phyloP scores from a whole-genome alignment of 2,888 invertebrate species.

The Sphaerophoria taeniata region DNA sequence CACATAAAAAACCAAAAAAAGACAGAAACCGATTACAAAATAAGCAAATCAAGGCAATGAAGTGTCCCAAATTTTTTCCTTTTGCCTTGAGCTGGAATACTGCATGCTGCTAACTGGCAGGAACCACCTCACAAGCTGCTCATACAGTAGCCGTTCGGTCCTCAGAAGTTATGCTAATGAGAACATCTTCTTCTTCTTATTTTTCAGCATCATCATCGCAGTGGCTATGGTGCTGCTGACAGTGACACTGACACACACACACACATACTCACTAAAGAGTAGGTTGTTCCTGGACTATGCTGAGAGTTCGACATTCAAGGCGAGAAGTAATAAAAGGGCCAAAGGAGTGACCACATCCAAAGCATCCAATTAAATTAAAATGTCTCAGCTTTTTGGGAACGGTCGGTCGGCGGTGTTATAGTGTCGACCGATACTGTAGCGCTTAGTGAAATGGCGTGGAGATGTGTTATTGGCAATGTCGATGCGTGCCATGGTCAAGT shows the following conservation, averaged over 20 bases:
- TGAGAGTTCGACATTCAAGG: constrained; percentile 46
- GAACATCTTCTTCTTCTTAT: constrained; percentile 68
- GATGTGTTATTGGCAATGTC: constrained; percentile 74
- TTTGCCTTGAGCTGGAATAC: background rate
- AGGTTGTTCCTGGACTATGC: background rate
- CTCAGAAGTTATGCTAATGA: constrained; percentile 72
- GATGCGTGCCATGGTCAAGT: constrained; percentile 75
- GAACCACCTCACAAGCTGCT: constrained; percentile 72
- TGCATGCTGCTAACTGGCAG: constrained; percentile 5
- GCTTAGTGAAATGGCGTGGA: constrained; percentile 18
- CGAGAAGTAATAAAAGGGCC: constrained; percentile 73
- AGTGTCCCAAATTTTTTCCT: constrained; percentile 67
- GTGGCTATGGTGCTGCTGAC: constrained; percentile 39
- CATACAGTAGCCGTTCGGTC: constrained; percentile 67
- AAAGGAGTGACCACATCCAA: constrained; percentile 69
- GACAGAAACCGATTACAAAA: constrained; percentile 69
- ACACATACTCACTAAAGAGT: constrained; percentile 18
- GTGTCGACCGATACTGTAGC: background rate
- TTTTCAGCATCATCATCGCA: background rate
- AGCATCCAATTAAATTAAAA: constrained; percentile 74
- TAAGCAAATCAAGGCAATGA: constrained; percentile 73
- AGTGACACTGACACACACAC: constrained; percentile 65
- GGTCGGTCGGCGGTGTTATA: constrained; percentile 6
- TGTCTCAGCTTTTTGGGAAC: constrained; percentile 58
- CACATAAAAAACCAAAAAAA: constrained; percentile 31